phyloP scores from a whole-genome alignment of 2,888 invertebrate genomes.

The Drosophila cyrtoloma region DNA sequence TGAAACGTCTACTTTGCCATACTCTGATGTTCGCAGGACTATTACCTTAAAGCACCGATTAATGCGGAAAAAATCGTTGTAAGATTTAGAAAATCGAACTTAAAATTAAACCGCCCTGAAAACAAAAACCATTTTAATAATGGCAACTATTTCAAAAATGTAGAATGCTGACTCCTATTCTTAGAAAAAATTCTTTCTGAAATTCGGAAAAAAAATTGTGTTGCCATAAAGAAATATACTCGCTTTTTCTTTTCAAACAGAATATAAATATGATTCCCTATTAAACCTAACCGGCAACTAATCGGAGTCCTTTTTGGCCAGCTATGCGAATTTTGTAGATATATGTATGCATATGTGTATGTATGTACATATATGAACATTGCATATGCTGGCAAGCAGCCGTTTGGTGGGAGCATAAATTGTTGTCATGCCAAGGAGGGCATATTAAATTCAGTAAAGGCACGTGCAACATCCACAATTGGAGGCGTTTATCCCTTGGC shows the following conservation, averaged over 20 bases:
- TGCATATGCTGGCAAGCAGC: slow-evolving; percentile 52
- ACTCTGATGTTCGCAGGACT: background rate
- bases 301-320: slow-evolving; percentile 33
- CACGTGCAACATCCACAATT: slow-evolving; percentile 68
- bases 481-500: slow-evolving; percentile 29
- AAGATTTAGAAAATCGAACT: background rate
- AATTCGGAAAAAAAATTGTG: background rate
- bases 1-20: background rate
- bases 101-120: fast-evolving
- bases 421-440: slow-evolving; percentile 64
- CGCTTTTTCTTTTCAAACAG: background rate
- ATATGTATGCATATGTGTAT: slow-evolving; percentile 9
- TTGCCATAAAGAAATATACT: background rate
- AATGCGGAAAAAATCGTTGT: background rate
- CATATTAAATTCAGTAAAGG: slow-evolving; percentile 72
- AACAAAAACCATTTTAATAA: background rate
- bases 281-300: slow-evolving; percentile 24
- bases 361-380: background rate
- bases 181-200: background rate
- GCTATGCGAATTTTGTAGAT: slow-evolving; percentile 51
- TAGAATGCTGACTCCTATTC: background rate
- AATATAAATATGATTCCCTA: slow-evolving; percentile 40
- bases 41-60: background rate
- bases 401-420: slow-evolving; percentile 56
- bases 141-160: background rate